Evolutionary conservation across 2,113 vertebrate genomes (phyloP), one percentile per base, ranked within the genome.

Genomic region (Gymnorhina tibicen): DNA sequence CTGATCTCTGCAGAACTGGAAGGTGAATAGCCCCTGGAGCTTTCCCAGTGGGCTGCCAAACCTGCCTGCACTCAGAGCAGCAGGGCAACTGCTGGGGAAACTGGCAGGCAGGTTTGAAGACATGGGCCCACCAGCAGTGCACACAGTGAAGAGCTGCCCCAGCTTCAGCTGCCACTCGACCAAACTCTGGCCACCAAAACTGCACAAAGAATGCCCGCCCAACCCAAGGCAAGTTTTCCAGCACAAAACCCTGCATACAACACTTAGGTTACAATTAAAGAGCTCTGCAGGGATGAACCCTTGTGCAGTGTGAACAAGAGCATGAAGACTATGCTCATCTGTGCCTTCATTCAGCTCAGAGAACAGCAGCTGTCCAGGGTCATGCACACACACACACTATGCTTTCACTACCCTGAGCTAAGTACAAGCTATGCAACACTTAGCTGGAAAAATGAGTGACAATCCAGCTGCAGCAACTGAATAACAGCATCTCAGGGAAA

Each of bases 381-480:
- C 84, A 86, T 7, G 27, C 42, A 37, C n/a, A 37, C 62, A 37
- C 55, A 52, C 59, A 41, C 2, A 41, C 37, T 46, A 1, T 39
- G 93, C 75, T 83, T 91, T 85, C 87, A 39, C 42, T 19, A 32
- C 49, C n/a, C 66, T 63, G 21, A 62, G 53, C 46, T 33, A 47
- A 56, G 77, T 5, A 69, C 21, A 35, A 70, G 52, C 69, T 23
- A 58, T 22, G 70, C 78, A 77, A 75, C 60, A 44, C 42, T 81
- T 73, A n/a, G 68, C 74, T 78, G 60, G 77, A 76, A 75, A 87
- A 72, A 53, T 37, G n/a, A 91, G 74, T 55, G 78, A 90, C 82
- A 85, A 87, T 89, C 79, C 93, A 94, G 89, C 87, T 94, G 89
- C 78, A 83, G 82, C 59, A 73, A 55, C 32, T 63, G 75, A 88